These are phyloP conservation scores for Salarias fasciatus DNA, from an alignment of 2,797 vertebrate genomes.

Conservation along the genomic window DNA sequence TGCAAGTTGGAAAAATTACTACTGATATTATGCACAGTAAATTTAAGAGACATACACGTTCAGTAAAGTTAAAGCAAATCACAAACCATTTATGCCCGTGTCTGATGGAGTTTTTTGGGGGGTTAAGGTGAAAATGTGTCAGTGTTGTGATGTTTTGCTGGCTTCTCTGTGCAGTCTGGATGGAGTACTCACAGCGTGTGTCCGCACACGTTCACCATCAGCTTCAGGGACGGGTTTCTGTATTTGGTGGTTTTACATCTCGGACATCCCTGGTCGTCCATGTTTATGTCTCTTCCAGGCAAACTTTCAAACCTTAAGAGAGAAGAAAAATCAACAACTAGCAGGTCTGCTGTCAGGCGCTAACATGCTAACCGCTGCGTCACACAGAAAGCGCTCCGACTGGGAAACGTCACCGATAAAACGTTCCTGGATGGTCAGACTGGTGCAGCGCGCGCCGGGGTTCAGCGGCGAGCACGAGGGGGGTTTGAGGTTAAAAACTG, in stretches of 20 bases:
- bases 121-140: no score
- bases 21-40: no score
- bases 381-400: conserved; percentile 56
- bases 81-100: no score
- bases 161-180: neutral
- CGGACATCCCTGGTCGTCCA: conserved; percentile 96
- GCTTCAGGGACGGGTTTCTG: conserved; percentile 94
- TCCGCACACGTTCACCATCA: conserved; percentile 98
- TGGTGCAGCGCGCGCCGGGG: neutral
- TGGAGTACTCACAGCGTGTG: conserved; percentile 95
- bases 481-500: conserved; percentile 7
- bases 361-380: conserved; percentile 19
- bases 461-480: neutral
- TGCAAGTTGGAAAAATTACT: no score
- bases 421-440: no score
- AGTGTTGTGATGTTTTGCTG: no score
- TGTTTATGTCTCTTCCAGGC: conserved; percentile 55
- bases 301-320: neutral
- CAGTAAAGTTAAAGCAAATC: no score
- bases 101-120: neutral
- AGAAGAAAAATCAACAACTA: conserved; percentile 36
- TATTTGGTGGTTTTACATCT: conserved; percentile 98
- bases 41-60: no score
- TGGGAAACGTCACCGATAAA: conserved; percentile 22
- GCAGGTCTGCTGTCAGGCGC: conserved; percentile 20